Percentiles rank a stretch among this genome's conserved stretches.
Evolutionary conservation across 2,888 invertebrate species (phyloP).

Genomic region (Agrotis ipsilon): DNA sequence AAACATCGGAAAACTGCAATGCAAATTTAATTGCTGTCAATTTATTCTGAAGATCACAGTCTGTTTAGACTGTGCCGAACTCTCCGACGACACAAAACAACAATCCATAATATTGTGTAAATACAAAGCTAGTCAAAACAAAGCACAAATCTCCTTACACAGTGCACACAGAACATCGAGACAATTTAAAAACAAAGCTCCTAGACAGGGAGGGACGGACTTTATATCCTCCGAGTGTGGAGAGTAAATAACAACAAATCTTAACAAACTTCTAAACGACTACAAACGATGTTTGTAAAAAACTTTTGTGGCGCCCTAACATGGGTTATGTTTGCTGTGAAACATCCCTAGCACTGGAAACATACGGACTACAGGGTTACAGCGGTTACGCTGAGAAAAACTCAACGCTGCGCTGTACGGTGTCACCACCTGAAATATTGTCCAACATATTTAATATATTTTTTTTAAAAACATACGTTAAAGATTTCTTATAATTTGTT

Average conservation of each 20-base stretch:
- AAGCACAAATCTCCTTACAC: conserved; percentile 10
- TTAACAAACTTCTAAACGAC: conserved; percentile 53
- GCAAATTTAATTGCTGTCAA: background rate
- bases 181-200: conserved; percentile 46
- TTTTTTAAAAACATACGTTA: too few species aligned
- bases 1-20: background rate
- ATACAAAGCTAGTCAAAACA: conserved; percentile 39
- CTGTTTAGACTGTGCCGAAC: background rate
- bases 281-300: conserved; percentile 54
- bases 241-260: conserved; percentile 63
- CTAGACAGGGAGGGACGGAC: conserved; percentile 46
- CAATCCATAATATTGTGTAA: conserved; percentile 5
- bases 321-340: conserved; percentile 37
- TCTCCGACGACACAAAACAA: background rate
- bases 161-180: conserved; percentile 10
- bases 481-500: too few species aligned
- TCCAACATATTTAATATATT: too few species aligned
- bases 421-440: too few species aligned
- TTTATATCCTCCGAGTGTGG: conserved; percentile 34
- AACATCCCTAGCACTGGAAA: conserved; percentile 24
- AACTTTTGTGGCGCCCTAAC: conserved; percentile 47
- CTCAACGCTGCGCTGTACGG: too few species aligned
- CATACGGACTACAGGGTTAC: background rate
- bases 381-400: background rate
- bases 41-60: background rate